Evolutionary conservation across 2,113 vertebrate species (phyloP).

Genomic region (Nanger granti): DNA sequence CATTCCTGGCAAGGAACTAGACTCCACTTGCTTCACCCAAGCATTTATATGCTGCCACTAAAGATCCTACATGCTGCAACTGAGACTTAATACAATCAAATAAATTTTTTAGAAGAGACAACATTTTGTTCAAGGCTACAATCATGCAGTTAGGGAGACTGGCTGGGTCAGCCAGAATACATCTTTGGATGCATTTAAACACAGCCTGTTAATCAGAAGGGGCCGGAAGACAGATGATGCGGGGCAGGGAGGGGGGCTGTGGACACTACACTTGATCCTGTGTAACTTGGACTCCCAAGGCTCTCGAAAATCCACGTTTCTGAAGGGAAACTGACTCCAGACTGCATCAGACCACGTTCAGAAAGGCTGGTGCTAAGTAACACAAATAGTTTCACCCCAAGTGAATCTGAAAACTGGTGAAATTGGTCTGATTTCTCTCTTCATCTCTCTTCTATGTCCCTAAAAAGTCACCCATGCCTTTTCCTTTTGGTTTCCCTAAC

Average conservation of each 20-base stretch:
- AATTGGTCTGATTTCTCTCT: background rate
- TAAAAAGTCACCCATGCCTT: background rate
- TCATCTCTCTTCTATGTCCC: background rate
- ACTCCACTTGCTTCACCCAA: background rate
- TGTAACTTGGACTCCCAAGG: background rate
- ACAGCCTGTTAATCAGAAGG: background rate
- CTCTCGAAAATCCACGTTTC: background rate
- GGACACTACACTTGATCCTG: background rate
- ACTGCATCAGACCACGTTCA: background rate
- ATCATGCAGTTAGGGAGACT: background rate
- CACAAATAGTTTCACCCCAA: background rate
- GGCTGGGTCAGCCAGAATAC: background rate
- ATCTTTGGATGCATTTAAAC: background rate
- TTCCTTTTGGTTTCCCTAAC: background rate
- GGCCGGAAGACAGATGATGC: background rate
- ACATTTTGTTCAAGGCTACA: background rate
- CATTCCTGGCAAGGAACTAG: background rate
- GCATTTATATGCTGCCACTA: background rate
- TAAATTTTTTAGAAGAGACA: background rate
- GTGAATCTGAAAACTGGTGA: background rate
- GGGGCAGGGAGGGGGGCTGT: rapidly evolving
- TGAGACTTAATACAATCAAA: background rate
- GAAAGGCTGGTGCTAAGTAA: background rate
- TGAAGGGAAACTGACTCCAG: background rate
- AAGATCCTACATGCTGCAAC: background rate